Evolutionary conservation across 2,888 invertebrate genomes (phyloP).

Genomic region (Myopa tessellatipennis): DNA sequence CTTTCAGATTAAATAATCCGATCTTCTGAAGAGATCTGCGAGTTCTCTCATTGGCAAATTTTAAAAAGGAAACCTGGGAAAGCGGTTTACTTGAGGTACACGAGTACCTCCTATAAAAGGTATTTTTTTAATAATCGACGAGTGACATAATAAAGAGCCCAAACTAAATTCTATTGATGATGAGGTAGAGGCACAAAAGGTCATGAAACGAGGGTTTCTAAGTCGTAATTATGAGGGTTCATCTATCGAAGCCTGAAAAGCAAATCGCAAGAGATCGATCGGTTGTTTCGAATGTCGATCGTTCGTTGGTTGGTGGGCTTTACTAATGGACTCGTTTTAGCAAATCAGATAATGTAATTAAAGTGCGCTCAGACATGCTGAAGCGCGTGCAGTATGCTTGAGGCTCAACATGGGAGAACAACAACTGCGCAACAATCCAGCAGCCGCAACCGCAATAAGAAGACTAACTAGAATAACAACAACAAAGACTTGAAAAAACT

Average conservation of each 20-base stretch:
- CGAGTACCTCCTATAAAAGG: too few species aligned
- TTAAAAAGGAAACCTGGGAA: too few species aligned
- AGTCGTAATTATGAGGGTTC: too few species aligned
- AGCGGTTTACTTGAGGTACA: too few species aligned
- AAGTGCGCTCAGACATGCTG: neutral
- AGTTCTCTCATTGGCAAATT: too few species aligned
- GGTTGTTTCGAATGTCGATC: too few species aligned
- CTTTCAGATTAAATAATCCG: too few species aligned
- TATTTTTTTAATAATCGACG: neutral
- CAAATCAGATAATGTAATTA: slow-evolving; percentile 35
- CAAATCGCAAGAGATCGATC: too few species aligned
- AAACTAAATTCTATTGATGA: neutral
- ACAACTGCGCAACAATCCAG: neutral
- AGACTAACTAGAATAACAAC: neutral
- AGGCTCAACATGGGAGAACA: slow-evolving; percentile 14
- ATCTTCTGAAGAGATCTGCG: too few species aligned
- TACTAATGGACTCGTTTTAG: slow-evolving; percentile 15
- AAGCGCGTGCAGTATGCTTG: neutral
- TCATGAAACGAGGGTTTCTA: neutral
- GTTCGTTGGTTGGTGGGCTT: too few species aligned
- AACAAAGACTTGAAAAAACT: neutral
- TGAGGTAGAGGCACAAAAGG: neutral
- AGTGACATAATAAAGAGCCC: neutral
- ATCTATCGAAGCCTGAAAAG: too few species aligned
- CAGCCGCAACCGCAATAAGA: slow-evolving; percentile 1